phyloP scores from a whole-genome alignment of 2,113 vertebrate genomes.

The Nansenia antarctica region DNA sequence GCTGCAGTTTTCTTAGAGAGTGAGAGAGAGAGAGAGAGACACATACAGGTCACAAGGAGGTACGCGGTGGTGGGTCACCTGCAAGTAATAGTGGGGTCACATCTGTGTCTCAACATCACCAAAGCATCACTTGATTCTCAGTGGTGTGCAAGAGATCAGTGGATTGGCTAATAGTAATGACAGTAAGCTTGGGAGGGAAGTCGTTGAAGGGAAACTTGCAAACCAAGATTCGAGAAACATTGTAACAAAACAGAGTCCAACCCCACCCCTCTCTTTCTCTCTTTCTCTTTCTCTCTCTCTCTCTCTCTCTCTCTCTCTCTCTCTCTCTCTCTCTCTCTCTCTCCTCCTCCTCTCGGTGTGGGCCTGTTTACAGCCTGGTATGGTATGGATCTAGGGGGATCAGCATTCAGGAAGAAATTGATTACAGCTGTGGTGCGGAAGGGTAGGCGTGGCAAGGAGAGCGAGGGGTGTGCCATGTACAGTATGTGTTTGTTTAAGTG shows the following conservation, averaged over 20 bases:
- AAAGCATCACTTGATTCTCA: too few species aligned
- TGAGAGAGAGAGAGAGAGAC: neutral
- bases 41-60: neutral
- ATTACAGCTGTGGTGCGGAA: neutral
- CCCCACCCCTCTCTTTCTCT: too few species aligned
- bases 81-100: too few species aligned
- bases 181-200: too few species aligned
- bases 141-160: neutral
- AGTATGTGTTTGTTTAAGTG: neutral
- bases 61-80: too few species aligned
- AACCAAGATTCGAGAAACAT: neutral
- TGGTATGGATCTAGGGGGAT: constrained; percentile 4
- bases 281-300: too few species aligned
- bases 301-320: too few species aligned
- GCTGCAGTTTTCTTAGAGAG: constrained; percentile 86
- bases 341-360: neutral
- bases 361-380: constrained; percentile 2
- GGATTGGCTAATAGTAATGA: neutral
- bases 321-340: too few species aligned
- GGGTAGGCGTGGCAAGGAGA: neutral
- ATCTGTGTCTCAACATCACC: too few species aligned
- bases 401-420: neutral
- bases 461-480: neutral
- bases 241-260: neutral
- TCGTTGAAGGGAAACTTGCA: neutral